Evolutionary conservation across 2,113 vertebrate genomes (phyloP), one percentile per base, ranked within the genome.

Genomic region (Gnathonemus echidnorhynchus): DNA sequence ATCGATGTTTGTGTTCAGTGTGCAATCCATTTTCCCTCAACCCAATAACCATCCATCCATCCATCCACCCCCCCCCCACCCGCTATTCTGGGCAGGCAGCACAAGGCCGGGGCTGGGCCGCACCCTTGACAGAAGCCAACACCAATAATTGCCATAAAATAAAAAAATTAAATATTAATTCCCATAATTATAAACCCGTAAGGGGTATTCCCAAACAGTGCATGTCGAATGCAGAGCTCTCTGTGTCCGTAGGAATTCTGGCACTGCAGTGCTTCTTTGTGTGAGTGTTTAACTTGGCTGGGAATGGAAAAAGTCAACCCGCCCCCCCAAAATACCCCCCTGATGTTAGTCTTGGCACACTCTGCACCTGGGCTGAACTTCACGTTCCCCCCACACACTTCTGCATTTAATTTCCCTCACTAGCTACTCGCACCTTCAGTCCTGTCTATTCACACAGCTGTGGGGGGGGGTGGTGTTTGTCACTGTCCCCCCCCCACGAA

Each of bases 301-400:
- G 92, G 92, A 94, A 42, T 53, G 49, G 89, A 35, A 56, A 89
- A 52, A 83, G 52, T 80, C 11, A 90, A 48, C 45, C 45, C 45
- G 39, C 58, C 42, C 45, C 45, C 53, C 58, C 7, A 21, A 46
- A 56, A 53, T n/a, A 5, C 45, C 19, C 85, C 24, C 58, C 62
- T 85, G 90, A 91, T 53, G 70, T 92, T 93, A 93, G 94, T 92
- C 93, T 94, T 94, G 94, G 94, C 93, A 90, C 90, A 89, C 83
- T 45, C 88, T 90, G 7, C 89, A 91, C 91, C 90, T 92, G 90
- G 84, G 84, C 91, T 90, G 91, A 92, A 93, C 92, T 90, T 89
- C 58, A 80, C 74, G 6, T 1, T 4, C 70, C 31, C 35, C 31
- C 70, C 15, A n/a, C 74, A 39, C 74, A 77, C 74, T 77, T 35